Percentiles rank a stretch among this genome's conserved stretches.
These are phyloP conservation scores for Rhodophaea formosa DNA, from an alignment of 2,888 invertebrate species.

Conservation along the genomic window DNA sequence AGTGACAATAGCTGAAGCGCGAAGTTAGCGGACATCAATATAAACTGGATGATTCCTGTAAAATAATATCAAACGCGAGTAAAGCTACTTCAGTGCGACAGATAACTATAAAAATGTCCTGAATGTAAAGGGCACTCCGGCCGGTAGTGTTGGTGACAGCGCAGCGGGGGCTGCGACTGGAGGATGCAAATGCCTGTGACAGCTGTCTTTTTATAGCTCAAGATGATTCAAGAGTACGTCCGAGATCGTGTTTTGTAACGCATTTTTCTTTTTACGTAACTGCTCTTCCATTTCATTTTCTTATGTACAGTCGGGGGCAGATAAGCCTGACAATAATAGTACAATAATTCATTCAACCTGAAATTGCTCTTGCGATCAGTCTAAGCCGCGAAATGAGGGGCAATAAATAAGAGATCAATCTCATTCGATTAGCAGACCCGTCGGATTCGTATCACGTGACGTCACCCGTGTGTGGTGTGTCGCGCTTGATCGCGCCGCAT, in stretches of 20 bases:
- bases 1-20: too few species aligned
- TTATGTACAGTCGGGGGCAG: too few species aligned
- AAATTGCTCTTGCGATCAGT: too few species aligned
- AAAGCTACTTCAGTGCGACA: conserved; percentile 47
- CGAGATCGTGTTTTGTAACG: background rate
- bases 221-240: conserved; percentile 4
- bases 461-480: too few species aligned
- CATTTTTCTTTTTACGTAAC: background rate
- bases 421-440: too few species aligned
- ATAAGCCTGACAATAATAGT: too few species aligned
- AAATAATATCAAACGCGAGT: conserved; percentile 31
- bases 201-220: conserved; percentile 26
- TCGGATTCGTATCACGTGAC: too few species aligned
- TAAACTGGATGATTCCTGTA: background rate
- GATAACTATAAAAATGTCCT: conserved; percentile 43
- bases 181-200: conserved; percentile 24
- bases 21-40: too few species aligned
- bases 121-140: conserved; percentile 42
- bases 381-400: too few species aligned
- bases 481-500: conserved; percentile 3
- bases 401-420: too few species aligned
- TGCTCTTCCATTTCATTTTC: background rate
- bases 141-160: conserved; percentile 35
- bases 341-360: too few species aligned
- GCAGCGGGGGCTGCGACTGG: conserved; percentile 34